phyloP scores from a whole-genome alignment of 2,888 invertebrate species.

The Argyresthia goedartella region DNA sequence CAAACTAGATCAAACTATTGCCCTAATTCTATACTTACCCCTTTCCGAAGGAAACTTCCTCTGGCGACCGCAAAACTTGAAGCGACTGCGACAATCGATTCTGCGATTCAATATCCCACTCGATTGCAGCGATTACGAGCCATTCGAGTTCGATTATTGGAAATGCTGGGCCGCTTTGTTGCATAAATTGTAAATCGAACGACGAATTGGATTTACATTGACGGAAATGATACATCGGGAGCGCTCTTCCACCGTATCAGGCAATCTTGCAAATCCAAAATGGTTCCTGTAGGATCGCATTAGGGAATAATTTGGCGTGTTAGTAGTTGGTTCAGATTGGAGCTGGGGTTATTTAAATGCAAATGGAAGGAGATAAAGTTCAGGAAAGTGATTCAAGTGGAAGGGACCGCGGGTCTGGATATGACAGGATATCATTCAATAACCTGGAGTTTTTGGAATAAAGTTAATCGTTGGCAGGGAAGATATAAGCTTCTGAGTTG shows the following conservation, averaged over 20 bases:
- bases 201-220: neutral
- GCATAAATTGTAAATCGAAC: constrained; percentile 2
- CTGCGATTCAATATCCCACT: neutral
- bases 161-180: neutral
- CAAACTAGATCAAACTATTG: too few relatives aligned
- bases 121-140: constrained; percentile 1
- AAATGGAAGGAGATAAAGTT: too few relatives aligned
- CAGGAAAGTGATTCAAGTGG: too few relatives aligned
- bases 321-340: neutral
- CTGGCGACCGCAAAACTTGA: too few relatives aligned
- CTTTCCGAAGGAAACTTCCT: too few relatives aligned
- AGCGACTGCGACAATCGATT: too few relatives aligned
- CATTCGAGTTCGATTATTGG: constrained; percentile 1
- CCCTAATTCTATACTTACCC: too few relatives aligned
- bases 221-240: neutral
- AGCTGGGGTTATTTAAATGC: neutral
- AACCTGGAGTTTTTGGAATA: too few relatives aligned
- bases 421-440: too few relatives aligned
- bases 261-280: neutral
- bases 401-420: too few relatives aligned
- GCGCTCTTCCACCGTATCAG: neutral
- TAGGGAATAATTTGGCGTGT: neutral
- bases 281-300: neutral
- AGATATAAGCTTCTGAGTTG: too few relatives aligned
- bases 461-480: too few relatives aligned